Evolutionary conservation across 2,113 vertebrate species (phyloP).

Genomic region (Pycnonotus jocosus): DNA sequence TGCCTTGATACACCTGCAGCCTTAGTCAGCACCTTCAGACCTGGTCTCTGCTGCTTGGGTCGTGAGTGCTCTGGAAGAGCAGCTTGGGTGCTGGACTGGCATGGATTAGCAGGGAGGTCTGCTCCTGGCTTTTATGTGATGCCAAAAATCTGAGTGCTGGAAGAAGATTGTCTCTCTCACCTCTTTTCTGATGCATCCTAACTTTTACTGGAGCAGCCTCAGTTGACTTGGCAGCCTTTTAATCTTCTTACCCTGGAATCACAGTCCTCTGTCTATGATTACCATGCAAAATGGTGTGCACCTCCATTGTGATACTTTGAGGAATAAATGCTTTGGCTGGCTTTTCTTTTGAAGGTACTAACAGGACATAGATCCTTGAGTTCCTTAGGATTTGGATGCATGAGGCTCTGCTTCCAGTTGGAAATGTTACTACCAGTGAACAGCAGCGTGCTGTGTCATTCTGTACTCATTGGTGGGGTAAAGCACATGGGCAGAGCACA

Average conservation of each 20-base stretch:
- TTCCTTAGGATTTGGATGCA: background rate
- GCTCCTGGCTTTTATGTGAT: background rate
- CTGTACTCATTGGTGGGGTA: background rate
- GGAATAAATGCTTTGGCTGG: background rate
- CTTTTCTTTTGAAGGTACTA: background rate
- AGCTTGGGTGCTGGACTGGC: background rate
- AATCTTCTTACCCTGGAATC: background rate
- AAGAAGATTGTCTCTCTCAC: background rate
- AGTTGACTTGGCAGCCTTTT: background rate
- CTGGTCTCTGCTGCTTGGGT: background rate
- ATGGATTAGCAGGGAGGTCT: background rate
- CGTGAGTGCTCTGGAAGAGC: rapidly evolving
- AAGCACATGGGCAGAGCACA: background rate
- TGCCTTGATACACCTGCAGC: background rate
- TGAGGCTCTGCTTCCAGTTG: background rate
- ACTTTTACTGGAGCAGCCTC: background rate
- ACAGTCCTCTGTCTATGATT: background rate
- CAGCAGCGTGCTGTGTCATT: rapidly evolving
- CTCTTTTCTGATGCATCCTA: background rate
- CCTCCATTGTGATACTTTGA: background rate
- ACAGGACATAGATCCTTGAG: background rate
- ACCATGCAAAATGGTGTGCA: background rate
- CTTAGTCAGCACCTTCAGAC: background rate
- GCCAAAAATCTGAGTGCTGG: background rate
- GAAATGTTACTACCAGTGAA: background rate